These are phyloP conservation scores for Gambusia yucatana DNA, from an alignment of 2,797 vertebrate species.

Conservation along the genomic window DNA sequence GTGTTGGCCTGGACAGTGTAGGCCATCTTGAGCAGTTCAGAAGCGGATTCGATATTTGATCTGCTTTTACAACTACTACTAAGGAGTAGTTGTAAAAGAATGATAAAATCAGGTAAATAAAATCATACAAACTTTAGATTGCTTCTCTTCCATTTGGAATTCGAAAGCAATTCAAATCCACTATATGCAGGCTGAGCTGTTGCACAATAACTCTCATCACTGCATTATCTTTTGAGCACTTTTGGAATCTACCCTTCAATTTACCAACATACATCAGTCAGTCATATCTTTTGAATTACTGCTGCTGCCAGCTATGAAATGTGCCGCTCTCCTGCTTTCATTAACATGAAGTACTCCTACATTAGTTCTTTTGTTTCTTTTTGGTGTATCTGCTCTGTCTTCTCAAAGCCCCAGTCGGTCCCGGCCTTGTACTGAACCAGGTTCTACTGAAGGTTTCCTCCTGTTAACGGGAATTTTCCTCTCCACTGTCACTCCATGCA, in stretches of 20 bases:
- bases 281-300: background rate
- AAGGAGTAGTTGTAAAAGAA: background rate
- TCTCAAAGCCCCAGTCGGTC: background rate
- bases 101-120: background rate
- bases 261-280: background rate
- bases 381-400: background rate
- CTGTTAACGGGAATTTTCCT: background rate
- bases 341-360: background rate
- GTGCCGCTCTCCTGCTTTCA: background rate
- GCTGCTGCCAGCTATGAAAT: background rate
- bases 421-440: too few species aligned
- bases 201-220: too few species aligned
- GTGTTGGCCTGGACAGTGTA: slow-evolving; percentile 30
- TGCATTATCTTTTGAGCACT: background rate
- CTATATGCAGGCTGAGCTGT: too few species aligned
- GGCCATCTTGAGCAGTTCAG: slow-evolving; percentile 41
- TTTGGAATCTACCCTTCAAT: background rate
- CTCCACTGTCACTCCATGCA: background rate
- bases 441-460: background rate
- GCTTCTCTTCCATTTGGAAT: slow-evolving; percentile 35
- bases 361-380: background rate
- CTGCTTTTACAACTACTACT: background rate
- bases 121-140: background rate
- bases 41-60: background rate
- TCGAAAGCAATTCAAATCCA: background rate